These are phyloP conservation scores for Lycia hirtaria DNA, from an alignment of 2,888 invertebrate genomes.

Conservation along the genomic window DNA sequence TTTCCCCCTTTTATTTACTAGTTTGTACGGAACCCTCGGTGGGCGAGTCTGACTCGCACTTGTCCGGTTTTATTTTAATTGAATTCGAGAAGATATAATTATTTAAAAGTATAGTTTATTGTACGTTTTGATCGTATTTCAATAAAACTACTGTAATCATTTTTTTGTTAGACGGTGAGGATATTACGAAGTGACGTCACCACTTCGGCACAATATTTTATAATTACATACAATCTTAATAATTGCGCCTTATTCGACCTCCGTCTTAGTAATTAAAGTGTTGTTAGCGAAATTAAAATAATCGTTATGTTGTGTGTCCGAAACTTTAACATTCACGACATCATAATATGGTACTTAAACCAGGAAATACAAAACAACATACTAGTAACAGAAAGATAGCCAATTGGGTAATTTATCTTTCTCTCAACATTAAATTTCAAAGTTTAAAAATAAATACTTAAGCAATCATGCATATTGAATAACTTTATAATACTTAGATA, in stretches of 20 bases:
- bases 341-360: neutral
- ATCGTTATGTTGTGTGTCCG: conserved; percentile 47
- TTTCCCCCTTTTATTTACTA: no score
- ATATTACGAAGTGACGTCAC: conserved; percentile 39
- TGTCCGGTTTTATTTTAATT: no score
- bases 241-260: conserved; percentile 47
- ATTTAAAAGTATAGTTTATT: neutral
- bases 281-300: conserved; percentile 84
- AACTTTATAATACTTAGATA: no score
- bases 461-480: no score
- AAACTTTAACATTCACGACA: conserved; percentile 6
- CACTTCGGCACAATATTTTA: conserved; percentile 39
- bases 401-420: no score
- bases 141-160: neutral
- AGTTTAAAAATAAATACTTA: no score
- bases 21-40: no score
- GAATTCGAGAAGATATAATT: neutral
- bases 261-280: conserved; percentile 77
- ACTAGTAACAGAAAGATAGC: neutral
- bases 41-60: no score
- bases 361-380: neutral
- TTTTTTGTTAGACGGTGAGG: conserved; percentile 24
- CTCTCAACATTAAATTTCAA: no score
- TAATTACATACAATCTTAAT: conserved; percentile 47
- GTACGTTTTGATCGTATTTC: no score